Evolutionary conservation across 30 jellyfish, hydroid and myxozoan species (phyloP), one percentile per base, ranked within the genome.

Genomic region (Mastigias papua): DNA sequence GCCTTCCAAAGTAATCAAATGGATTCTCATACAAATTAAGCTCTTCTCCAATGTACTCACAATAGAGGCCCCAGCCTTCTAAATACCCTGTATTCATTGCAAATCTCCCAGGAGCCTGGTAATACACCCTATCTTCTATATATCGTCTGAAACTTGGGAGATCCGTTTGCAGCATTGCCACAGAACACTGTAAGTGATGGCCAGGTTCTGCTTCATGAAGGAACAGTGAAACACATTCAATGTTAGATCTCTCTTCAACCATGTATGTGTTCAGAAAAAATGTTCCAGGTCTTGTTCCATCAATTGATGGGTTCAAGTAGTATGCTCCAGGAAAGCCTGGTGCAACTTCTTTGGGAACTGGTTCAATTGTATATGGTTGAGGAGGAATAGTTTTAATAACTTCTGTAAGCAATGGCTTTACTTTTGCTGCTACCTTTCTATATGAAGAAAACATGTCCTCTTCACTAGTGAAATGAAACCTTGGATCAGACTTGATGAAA

Each of bases 131-230:
- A 37, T 94, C 98, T 77, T 94, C 98, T 57, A 94, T 70, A 50
- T 67, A 94, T 31, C 97, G 71, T 65, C 97, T 90, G 86, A 94
- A 94, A 61, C 63, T 87, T 34, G 94, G 94, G 17, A 73, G 73
- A 10, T 51, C 61, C 5, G 83, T 90, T 21, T 64, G 84, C 76
- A 89, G 97, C 94, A 94, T 73, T 23, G 98, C 81, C 8, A 81
- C 67, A 29, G 92, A 76, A 28, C 89, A 86, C 84, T 94, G 98
- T 23, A 77, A 74, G 34, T 94, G 98, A 67, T 94, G 98, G 1
- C 98, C 98, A 58, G 98, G 98, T 65, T 86, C 91, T 34, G 98
- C 97, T 76, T 94, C 98, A 68, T 94, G 98, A 37, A 94, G 94
- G 1, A 96, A 89, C 80, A 94, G 73, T 48, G 97, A 94, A 6